These are phyloP conservation scores for Eupithecia tripunctaria DNA, from an alignment of 2,888 invertebrate species.

Conservation along the genomic window DNA sequence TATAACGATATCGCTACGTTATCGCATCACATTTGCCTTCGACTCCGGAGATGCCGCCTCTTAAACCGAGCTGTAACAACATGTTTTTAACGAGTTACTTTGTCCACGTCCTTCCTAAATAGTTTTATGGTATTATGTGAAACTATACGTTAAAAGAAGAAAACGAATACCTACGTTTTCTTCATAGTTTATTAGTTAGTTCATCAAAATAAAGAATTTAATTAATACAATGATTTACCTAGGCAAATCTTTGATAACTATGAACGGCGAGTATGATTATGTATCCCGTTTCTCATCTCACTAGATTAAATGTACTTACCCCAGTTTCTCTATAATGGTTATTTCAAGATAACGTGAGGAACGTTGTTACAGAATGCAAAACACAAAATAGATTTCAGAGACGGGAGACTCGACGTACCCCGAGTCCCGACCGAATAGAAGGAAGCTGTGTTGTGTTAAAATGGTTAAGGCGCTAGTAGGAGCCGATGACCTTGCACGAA, in stretches of 20 bases:
- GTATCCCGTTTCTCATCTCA: neutral
- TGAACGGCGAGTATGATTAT: too few relatives aligned
- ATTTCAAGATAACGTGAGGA: neutral
- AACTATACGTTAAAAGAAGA: too few relatives aligned
- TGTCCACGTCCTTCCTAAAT: neutral
- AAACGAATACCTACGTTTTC: too few relatives aligned
- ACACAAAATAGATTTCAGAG: neutral
- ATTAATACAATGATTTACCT: too few relatives aligned
- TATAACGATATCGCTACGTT: constrained; percentile 56
- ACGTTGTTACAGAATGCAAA: neutral
- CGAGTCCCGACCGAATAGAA: neutral
- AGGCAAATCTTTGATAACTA: neutral
- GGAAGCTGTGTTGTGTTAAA: neutral
- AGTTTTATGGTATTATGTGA: neutral
- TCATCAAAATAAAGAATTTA: too few relatives aligned
- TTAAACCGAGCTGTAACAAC: constrained; percentile 35
- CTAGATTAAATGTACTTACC: neutral
- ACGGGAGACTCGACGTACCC: neutral
- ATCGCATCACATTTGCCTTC: constrained; percentile 54
- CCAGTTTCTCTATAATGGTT: neutral
- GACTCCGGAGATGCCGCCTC: constrained; percentile 26
- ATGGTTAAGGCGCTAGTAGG: neutral
- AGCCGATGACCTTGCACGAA: too few relatives aligned
- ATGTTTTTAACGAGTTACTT: neutral
- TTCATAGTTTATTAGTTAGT: too few relatives aligned